Evolutionary conservation across 2,888 invertebrate genomes (phyloP), one percentile per base, ranked within the genome.

Genomic region (Gymnocheta viridis): DNA sequence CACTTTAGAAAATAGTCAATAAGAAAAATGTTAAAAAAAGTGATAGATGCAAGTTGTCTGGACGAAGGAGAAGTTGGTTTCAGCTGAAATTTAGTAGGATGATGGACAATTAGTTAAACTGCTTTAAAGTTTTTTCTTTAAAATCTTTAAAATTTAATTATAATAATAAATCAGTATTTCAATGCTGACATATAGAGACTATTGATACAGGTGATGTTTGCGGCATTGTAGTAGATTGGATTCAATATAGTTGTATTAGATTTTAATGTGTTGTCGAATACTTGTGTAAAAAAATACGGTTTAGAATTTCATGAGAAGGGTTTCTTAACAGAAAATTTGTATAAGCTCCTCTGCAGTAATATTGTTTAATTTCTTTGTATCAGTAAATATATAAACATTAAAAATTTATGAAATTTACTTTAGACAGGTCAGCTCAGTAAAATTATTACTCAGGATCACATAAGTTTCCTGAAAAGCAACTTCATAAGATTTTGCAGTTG

Each of bases 1-100:
- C 77, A 83, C 84, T 83, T 83, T 76, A 83, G 69, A 58, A 69
- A 77, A 70, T 60, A 84, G 47, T 81, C 67, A 84, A 78, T 69
- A 62, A 73, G 49, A 27, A 17, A 44, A 62, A 62, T 4, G 24
- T 19, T 9, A 32, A 62, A 24, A 22, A 62, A 44, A 32, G 19
- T 9, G 49, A 35, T 60, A 51, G 32, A 66, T 54, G 22, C 24
- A 67, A 58, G 66, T 44, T 64, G 72, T 66, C 64, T 72, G 56
- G 49, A 19, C 2, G 9, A 19, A 14, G 19, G 10, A 14, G 12
- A 7, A 47, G 7, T 19, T 47, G 17, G 62, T n/a, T 60, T 29
- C 9, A 56, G 27, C 19, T 47, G n/a, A 51, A 29, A 22, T 47
- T 67, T 51, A 66, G 41, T 60, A 41, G 73, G 72, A 47, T 72